Percentiles rank a stretch among this genome's conserved stretches.
Evolutionary conservation across 2,113 vertebrate species (phyloP).

Genomic region (Crotalus horridus): DNA sequence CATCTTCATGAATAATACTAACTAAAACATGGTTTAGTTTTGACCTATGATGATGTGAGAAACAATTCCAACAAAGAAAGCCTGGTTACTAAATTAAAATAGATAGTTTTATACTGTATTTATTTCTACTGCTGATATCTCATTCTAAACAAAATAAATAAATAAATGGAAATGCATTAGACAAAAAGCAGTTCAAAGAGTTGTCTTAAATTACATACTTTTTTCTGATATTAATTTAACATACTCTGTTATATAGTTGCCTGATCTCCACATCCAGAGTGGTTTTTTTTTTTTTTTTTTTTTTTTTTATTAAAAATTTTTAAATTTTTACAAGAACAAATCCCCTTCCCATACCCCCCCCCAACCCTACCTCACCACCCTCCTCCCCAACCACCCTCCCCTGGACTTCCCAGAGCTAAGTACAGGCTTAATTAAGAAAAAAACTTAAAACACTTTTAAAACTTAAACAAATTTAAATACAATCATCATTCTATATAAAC

Average conservation of each 20-base stretch:
- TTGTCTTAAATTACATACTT: background rate
- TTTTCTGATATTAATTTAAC: background rate
- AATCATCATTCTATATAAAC: too few relatives aligned
- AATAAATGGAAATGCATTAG: background rate
- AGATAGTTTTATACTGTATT: background rate
- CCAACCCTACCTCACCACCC: too few relatives aligned
- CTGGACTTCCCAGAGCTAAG: too few relatives aligned
- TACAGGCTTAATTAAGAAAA: too few relatives aligned
- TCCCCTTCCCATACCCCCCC: too few relatives aligned
- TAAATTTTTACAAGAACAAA: too few relatives aligned
- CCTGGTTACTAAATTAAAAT: background rate
- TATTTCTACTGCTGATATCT: background rate
- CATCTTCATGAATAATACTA: background rate
- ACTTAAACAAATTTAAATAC: too few relatives aligned
- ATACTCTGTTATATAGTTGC: background rate
- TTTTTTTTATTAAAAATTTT: too few relatives aligned
- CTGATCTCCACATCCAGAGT: too few relatives aligned
- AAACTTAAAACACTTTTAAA: too few relatives aligned
- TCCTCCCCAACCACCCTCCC: too few relatives aligned
- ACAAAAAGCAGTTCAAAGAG: background rate
- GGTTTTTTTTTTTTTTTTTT: too few relatives aligned
- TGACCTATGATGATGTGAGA: background rate
- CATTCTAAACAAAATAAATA: background rate
- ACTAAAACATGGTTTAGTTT: background rate
- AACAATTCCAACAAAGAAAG: background rate